Percentiles rank a stretch among this genome's conserved stretches.
phyloP scores from a whole-genome alignment of 2,797 vertebrate species.

The Loriculus beryllinus region DNA sequence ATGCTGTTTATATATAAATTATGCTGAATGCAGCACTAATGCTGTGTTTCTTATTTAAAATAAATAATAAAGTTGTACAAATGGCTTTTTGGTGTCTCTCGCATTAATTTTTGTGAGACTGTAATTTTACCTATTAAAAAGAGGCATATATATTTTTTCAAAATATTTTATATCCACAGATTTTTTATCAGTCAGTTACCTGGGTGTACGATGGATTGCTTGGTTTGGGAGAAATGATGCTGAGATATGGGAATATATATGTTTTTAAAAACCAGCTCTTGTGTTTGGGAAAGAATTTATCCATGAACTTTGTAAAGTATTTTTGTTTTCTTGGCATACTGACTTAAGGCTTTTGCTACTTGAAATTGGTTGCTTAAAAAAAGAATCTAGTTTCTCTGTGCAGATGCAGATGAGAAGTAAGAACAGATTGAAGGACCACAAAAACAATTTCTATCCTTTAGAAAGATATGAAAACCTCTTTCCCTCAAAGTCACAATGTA shows the following conservation, averaged over 20 bases:
- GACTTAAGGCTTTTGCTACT: not conserved
- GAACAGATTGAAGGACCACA: not conserved
- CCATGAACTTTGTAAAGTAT: not conserved
- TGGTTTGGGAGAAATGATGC: not conserved
- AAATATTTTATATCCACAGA: not conserved
- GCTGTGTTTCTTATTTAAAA: not conserved
- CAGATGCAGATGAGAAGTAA: not conserved
- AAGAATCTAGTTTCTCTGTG: not conserved
- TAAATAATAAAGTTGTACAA: not conserved
- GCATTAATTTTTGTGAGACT: not conserved
- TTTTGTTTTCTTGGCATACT: not conserved
- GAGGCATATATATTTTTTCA: not conserved
- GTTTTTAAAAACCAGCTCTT: not conserved
- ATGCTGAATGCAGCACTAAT: not conserved
- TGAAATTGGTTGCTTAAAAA: not conserved
- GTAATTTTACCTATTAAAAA: not conserved
- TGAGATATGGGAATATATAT: not conserved
- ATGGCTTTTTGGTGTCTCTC: not conserved
- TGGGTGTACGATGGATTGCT: not conserved
- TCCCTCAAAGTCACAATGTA: not conserved
- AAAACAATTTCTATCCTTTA: not conserved
- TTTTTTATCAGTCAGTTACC: not conserved
- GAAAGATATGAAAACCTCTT: not conserved
- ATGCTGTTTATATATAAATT: not conserved
- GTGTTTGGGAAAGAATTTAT: not conserved